Conservation (phyloP, 2,113 vertebrate genomes). For the Melanocharis versteri region DNA sequence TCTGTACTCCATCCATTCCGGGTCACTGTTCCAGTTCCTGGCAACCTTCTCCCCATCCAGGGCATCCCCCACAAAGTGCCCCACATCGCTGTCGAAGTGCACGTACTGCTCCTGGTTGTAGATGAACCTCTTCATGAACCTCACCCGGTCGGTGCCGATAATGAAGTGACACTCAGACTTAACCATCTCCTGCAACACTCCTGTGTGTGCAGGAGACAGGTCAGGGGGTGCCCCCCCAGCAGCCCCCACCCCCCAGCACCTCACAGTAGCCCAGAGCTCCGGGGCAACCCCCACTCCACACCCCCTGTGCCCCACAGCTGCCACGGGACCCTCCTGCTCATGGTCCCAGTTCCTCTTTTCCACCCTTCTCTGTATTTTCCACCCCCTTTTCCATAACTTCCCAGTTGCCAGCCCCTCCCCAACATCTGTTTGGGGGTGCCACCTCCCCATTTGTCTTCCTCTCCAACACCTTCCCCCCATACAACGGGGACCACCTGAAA, state of each 20-base stretch:
- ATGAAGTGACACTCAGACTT: neutral
- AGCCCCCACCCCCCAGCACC: neutral
- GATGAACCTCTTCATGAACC: neutral
- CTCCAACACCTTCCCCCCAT: neutral
- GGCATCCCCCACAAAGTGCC: neutral
- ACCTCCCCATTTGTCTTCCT: neutral
- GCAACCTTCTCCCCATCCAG: neutral
- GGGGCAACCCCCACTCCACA: neutral
- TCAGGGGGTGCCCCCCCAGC: accelerated
- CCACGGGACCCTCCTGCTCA: neutral
- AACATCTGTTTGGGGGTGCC: neutral
- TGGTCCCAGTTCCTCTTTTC: neutral
- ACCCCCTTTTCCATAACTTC: neutral
- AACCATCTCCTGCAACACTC: neutral
- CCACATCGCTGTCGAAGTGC: neutral
- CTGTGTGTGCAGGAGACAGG: neutral
- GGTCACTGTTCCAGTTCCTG: neutral
- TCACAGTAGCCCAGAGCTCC: neutral
- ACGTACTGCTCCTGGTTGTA: neutral
- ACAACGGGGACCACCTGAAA: accelerated
- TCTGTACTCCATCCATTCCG: neutral
- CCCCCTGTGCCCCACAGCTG: too few relatives aligned
- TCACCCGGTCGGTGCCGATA: neutral
- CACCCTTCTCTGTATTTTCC: neutral
- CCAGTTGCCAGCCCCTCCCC: neutral